These are phyloP conservation scores for Masticophis lateralis DNA, from an alignment of 2,797 vertebrate genomes.

Conservation along the genomic window DNA sequence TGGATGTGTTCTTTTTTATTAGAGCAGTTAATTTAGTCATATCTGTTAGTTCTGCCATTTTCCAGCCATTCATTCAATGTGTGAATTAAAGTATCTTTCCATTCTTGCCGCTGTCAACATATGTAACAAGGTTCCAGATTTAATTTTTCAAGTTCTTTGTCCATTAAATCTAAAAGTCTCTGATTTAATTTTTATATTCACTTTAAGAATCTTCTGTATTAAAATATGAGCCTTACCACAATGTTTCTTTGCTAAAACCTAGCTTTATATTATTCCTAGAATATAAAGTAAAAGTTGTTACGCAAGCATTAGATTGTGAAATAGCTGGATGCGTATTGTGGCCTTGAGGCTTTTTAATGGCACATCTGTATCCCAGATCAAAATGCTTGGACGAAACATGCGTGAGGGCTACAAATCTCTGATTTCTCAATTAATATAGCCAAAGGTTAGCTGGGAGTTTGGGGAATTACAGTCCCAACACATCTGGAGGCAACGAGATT, in stretches of 20 bases:
- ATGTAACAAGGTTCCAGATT: neutral
- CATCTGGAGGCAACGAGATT: neutral
- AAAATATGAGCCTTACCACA: neutral
- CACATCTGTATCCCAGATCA: neutral
- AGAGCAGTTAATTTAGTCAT: neutral
- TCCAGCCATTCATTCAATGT: neutral
- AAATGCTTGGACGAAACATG: neutral
- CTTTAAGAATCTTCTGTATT: neutral
- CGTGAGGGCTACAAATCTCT: neutral
- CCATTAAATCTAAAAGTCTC: neutral
- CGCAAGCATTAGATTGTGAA: neutral
- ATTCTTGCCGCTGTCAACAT: neutral
- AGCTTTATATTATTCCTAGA: neutral
- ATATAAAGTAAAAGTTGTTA: neutral
- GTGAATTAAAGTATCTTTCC: neutral
- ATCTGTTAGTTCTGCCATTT: neutral
- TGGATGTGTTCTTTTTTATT: neutral
- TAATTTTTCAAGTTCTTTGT: neutral
- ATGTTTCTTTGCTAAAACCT: neutral
- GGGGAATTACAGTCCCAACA: neutral
- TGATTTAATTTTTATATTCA: neutral
- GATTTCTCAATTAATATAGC: neutral
- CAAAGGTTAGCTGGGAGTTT: neutral
- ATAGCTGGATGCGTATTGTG: neutral
- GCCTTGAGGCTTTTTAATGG: neutral